Conservation (phyloP, 1,140 invertebrate species). For the Oryctes rhinoceros region DNA sequence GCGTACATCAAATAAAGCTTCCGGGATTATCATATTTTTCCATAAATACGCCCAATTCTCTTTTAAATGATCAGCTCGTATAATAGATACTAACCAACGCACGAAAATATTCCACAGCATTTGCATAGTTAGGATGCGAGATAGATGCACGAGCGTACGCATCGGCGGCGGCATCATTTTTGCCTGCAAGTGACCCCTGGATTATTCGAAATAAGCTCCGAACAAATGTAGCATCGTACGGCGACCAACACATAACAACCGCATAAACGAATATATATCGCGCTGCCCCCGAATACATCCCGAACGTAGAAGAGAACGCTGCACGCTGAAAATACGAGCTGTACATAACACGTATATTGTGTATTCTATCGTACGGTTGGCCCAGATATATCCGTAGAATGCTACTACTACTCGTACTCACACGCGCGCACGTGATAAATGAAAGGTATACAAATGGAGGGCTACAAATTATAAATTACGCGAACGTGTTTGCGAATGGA, state of each 20-base stretch:
- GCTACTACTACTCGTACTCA: background rate
- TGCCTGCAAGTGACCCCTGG: background rate
- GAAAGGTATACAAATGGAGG: conserved; percentile 18
- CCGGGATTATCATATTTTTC: no score
- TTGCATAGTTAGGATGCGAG: background rate
- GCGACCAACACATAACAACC: background rate
- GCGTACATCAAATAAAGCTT: no score
- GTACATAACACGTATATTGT: conserved; percentile 19
- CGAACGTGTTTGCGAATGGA: conserved; percentile 13
- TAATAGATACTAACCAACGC: background rate
- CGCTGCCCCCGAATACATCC: background rate
- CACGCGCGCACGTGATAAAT: background rate
- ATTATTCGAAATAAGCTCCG: background rate
- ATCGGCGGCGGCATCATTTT: background rate
- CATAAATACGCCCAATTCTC: no score
- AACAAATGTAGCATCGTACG: conserved; percentile 2
- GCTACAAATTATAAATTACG: conserved; percentile 22
- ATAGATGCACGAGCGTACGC: background rate
- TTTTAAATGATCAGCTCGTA: no score
- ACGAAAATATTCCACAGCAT: background rate
- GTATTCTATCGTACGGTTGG: background rate
- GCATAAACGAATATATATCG: conserved; percentile 6
- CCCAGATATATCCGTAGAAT: background rate
- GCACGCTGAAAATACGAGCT: background rate
- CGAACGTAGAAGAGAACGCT: background rate